A percentile compares a stretch with the other conserved stretches of the same genome.
These are phyloP conservation scores for Cossypha polioptera DNA, from an alignment of 2,797 vertebrate species.

Conservation along the genomic window DNA sequence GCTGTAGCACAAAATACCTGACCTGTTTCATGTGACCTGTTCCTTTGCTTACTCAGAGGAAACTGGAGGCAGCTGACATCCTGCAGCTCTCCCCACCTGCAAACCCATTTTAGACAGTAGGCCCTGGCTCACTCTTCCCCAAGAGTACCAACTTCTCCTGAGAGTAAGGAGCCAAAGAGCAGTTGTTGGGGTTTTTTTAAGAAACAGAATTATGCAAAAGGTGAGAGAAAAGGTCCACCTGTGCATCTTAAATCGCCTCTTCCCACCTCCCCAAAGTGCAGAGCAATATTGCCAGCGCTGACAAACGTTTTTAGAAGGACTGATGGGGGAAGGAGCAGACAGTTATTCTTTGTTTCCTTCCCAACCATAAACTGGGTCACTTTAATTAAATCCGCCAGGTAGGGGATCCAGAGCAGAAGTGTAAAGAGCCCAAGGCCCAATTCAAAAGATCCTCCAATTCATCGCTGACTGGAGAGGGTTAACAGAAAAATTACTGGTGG, in stretches of 20 bases:
- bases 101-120: background rate
- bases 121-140: background rate
- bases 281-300: background rate
- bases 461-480: constrained; percentile 4
- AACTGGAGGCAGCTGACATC: background rate
- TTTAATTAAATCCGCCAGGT: constrained; percentile 48
- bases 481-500: constrained; percentile 18
- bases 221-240: background rate
- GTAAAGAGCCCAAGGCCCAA: background rate
- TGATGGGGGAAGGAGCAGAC: background rate
- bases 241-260: background rate
- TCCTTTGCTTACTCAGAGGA: background rate
- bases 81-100: background rate
- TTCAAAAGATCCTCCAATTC: background rate
- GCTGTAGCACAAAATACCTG: background rate
- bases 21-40: background rate
- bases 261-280: background rate
- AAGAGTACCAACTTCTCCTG: background rate
- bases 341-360: background rate
- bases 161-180: background rate
- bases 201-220: background rate
- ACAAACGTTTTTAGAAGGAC: background rate
- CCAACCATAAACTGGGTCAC: constrained; percentile 32
- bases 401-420: background rate
- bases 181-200: background rate